Evolutionary conservation across 2,888 invertebrate genomes (phyloP), one percentile per base, ranked within the genome.

Genomic region (Phorcus lineatus): DNA sequence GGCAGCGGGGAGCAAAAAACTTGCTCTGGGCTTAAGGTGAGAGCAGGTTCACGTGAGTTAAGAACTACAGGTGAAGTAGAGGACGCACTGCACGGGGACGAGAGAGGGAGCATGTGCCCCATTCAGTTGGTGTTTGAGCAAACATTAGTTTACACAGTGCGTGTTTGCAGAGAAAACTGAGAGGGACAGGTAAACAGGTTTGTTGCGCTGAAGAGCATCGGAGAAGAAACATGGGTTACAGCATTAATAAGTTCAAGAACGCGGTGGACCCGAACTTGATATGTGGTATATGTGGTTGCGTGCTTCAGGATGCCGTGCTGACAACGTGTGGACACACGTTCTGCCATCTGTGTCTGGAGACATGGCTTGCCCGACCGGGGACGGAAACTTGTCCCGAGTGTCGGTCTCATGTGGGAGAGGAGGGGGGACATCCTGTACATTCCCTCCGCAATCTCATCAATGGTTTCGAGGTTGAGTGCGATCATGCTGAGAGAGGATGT

Each of bases 281-380:
- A 16, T 92, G 92, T 82, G 88, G 89, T 55, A 90, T 92, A 31
- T 92, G 92, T 81, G 88, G 91, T 67, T 84, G 87, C 17, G 91
- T 92, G 9, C 84, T 92, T 28, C 89, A 91, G 78, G 88, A 90
- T 24, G 89, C 92, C 0, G 91, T 92, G 75, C 83, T 92, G 53
- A 92, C 92, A 0, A 90, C 91, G 2, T 92, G 92, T 81, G 92
- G 92, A 7, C 92, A 92, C 77, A 87, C 88, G 13, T 92, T 92
- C 86, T 92, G 92, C 81, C 81, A 53, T 24, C 62, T 62, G 0
- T 92, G 92, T 74, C 83, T 92, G 31, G 86, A 87, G 55, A 91
- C 91, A 28, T 92, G 92, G 92, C 84, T 92, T 24, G 78, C 85
- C 2, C 86, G 88, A n/a, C 87, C 89, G 0, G 82, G 79, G 17